Base-by-base conservation (phyloP, 2,888 invertebrate species). In the Scaptomyza caliginosa region DNA sequence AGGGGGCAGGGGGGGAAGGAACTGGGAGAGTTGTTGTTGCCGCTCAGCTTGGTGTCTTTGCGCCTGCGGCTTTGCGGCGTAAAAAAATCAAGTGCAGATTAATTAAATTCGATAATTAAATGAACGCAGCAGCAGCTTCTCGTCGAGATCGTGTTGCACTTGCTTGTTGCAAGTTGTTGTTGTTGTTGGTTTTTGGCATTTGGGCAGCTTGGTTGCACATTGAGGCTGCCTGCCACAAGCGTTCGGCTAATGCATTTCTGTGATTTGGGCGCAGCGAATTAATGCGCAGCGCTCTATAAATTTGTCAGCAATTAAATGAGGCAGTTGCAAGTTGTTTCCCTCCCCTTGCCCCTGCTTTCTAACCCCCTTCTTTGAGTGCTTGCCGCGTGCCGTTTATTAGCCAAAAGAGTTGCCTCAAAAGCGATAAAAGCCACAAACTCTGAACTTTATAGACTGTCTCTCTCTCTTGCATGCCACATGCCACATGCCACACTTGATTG, bases 201-300 rank as follows among this genome's bases (percentile, higher is more conserved):
- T 73, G 74, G 79, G 26, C 76, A 67, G 84, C 77, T 86, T 86
- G 69, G 70, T 58, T 86, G 80, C 80, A 80, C 80, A 80, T 86
- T 67, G 69, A 85, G 87, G 72, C 66, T 73, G 72, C 30, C 28
- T 30, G 32, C 32, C 13, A 2, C 32, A 5, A 11, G 3, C 4
- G 2, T 36, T 63, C 51, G 46, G 46, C 79, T 85, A 87, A 85
- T 88, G 88, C 86, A 83, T 75, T 73, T 78, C 79, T 78, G 89
- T 89, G 89, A 90, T 89, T 89, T 82, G 88, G 81, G 86, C 86
- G 83, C 81, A 86, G 72, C 80, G 68, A 88, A 88, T 88, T 89
- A 83, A 87, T 87, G 88, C 76, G 86, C 78, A 81, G 65, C 86
- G 89, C 86, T 88, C 89, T 88, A 89, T 88, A 89, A 89, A 89